Base-by-base conservation (phyloP, 1,140 invertebrate species). In the Aphidius gifuensis region DNA sequence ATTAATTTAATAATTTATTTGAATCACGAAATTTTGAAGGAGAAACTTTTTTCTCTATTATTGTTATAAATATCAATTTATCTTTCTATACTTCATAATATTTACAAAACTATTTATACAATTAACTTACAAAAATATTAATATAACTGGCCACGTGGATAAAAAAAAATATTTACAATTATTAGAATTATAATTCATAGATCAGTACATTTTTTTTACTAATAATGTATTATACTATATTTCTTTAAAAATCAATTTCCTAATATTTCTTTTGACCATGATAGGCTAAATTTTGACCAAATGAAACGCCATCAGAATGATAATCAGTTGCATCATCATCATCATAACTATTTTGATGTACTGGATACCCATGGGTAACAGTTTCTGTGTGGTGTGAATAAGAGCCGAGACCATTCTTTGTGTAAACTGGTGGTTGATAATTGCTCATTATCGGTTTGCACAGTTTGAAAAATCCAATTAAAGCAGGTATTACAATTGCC, bases 391-490 rank as follows among this genome's bases (percentile, higher is more conserved):
- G 81, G 66, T 81, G 70, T 72, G 84, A 70, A 72, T 16, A 16
- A 16, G 80, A 60, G 71, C 82, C 63, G 74, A 87, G 6, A 71
- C 82, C 67, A 82, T 72, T 75, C 82, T 85, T 58, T 75, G 84
- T 76, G 82, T 88, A 80, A 9, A 75, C 47, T 48, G 77, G 75
- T 61, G 78, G 74, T 46, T 80, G 71, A 58, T 78, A 80, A 54
- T 69, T 73, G 5, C 80, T 77, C 3, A 79, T 64, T 9, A 83
- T 72, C 0, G 85, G 85, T 57, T 83, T 85, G 79, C 89, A 92
- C 39, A 92, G 80, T 70, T 91, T 91, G 74, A 92, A 91, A 79
- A 91, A 92, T 7, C 87, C 91, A 61, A 92, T 92, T 1, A 91
- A 70, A 73, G 85, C 87, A 39, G 90, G 90, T 64, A 92, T 79